phyloP scores from a whole-genome alignment of 2,888 invertebrate genomes.

The Heteropelma amictum region DNA sequence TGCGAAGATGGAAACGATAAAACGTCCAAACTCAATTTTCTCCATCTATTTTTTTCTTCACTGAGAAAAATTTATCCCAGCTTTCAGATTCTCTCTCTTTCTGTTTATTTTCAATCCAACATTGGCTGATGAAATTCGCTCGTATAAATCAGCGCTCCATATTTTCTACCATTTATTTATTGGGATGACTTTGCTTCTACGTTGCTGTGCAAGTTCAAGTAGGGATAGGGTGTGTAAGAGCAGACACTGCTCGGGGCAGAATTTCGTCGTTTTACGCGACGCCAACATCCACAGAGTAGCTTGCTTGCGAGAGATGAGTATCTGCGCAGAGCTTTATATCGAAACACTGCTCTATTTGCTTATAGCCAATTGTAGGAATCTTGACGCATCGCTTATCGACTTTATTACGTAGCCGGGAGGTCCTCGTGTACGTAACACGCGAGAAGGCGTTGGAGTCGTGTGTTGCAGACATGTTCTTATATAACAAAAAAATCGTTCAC shows the following conservation, averaged over 20 bases:
- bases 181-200: constrained; percentile 23
- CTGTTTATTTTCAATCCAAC: constrained; percentile 67
- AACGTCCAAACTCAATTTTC: not conserved
- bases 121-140: constrained; percentile 17
- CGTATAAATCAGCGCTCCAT: not conserved
- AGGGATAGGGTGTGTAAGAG: constrained; percentile 59
- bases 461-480: not conserved
- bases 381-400: constrained; percentile 46
- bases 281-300: constrained; percentile 44
- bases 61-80: not conserved
- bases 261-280: constrained; percentile 55
- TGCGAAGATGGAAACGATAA: not conserved
- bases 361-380: constrained; percentile 65
- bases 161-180: constrained; percentile 23
- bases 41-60: not conserved
- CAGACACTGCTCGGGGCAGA: constrained; percentile 66
- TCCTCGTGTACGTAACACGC: not conserved
- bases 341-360: constrained; percentile 70
- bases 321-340: constrained; percentile 65
- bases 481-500: too few species aligned
- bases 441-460: not conserved
- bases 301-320: not conserved
- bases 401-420: constrained; percentile 11
- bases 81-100: constrained; percentile 47
- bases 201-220: constrained; percentile 26